Evolutionary conservation across 2,888 invertebrate species (phyloP).

Genomic region (Fragum sueziense): DNA sequence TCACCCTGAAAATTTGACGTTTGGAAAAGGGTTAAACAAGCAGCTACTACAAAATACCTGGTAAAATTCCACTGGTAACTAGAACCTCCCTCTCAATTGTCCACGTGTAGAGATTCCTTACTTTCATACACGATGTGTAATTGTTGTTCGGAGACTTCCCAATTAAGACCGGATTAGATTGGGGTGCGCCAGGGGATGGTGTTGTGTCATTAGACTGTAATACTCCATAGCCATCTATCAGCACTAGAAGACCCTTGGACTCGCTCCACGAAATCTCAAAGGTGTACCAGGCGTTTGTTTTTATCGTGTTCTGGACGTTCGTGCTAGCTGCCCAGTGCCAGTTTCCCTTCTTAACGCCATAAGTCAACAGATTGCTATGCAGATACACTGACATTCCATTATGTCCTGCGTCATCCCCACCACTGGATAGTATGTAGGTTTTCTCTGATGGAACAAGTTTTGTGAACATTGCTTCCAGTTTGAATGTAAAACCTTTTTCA

Average conservation of each 20-base stretch:
- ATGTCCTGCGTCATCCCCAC: constrained; percentile 59
- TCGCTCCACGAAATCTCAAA: constrained; percentile 62
- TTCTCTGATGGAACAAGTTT: constrained; percentile 57
- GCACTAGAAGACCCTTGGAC: constrained; percentile 48
- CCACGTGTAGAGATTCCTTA: constrained; percentile 65
- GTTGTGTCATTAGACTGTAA: constrained; percentile 34
- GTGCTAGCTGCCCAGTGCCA: constrained; percentile 55
- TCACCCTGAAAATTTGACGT: too few species aligned
- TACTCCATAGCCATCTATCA: constrained; percentile 57
- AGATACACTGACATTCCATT: constrained; percentile 67
- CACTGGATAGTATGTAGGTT: constrained; percentile 69
- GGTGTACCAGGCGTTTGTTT: constrained; percentile 54
- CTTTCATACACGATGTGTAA: constrained; percentile 58
- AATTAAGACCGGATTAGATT: constrained; percentile 57
- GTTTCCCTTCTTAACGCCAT: constrained; percentile 62
- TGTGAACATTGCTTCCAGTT: constrained; percentile 62
- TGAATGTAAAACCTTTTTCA: constrained; percentile 65
- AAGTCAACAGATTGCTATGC: constrained; percentile 57
- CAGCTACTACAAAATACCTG: background rate
- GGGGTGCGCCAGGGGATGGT: constrained; percentile 47
- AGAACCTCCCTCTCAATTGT: constrained; percentile 60
- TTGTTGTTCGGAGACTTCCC: constrained; percentile 58
- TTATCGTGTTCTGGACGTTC: constrained; percentile 43
- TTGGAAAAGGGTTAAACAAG: too few species aligned
- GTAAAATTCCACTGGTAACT: constrained; percentile 50